Base-by-base conservation (phyloP, 2,113 vertebrate genomes). In the Tor tambroides region DNA sequence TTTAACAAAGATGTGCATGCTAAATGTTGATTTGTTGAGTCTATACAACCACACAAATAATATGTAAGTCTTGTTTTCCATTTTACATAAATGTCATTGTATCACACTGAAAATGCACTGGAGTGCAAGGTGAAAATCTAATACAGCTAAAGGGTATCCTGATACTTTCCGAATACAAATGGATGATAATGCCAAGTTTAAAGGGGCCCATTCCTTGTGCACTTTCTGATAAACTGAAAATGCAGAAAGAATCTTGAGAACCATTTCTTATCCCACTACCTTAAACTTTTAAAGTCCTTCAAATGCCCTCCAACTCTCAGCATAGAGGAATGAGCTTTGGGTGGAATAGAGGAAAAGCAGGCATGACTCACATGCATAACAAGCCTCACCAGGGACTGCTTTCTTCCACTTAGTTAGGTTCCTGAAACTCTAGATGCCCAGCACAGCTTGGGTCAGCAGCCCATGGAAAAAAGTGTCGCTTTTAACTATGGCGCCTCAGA, bases 361-460 rank as follows among this genome's bases (percentile, higher is more conserved):
- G 38, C 59, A 43, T 67, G 59, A 82, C 17, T 82, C 41, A 83
- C 63, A 83, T 71, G 63, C 80, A 83, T 83, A 74, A 84, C 82
- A 80, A 56, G 63, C 26, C 15, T 65, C 76, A 46, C 21, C 65
- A 38, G 51, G 49, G 30, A 41, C 69, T 26, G 32, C 49, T 46
- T 74, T 74, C 83, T 82, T 85, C 65, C 65, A 46, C 65, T 80
- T 80, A 71, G 30, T 35, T 86, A 21, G 63, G 69, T 75, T 84
- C 67, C 69, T 56, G 78, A 81, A 86, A 86, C 78, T 43, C 67
- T 46, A 81, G 67, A 86, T 81, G 26, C 78, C 14, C 65, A 86
- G 54, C 76, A 86, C 61, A 80, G 75, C 84, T 72, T 85, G 84
- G 84, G 74, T 54, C 65, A 26, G 61, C 35, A 83, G 80, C 32